A percentile compares a stretch with the other conserved stretches of the same genome.
phyloP scores from a whole-genome alignment of 2,797 vertebrate genomes.

The Balearica regulorum region DNA sequence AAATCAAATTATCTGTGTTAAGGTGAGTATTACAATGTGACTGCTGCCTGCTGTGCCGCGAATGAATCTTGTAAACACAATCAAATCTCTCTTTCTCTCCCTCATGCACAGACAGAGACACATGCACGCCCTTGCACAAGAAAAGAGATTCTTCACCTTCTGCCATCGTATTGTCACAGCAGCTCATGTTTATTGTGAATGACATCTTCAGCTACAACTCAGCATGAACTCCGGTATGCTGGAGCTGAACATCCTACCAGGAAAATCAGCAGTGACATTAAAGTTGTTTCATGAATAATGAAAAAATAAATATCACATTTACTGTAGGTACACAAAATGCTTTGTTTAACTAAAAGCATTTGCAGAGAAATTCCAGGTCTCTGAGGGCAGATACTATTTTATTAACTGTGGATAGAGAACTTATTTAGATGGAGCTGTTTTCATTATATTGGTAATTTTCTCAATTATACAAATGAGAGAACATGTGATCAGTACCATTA shows the following conservation, averaged over 20 bases:
- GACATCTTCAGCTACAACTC: slow-evolving; percentile 66
- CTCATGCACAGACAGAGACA: background rate
- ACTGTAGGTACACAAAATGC: slow-evolving; percentile 31
- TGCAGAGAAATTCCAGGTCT: slow-evolving; percentile 34
- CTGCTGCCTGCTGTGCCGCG: slow-evolving; percentile 85
- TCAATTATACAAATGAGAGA: slow-evolving; percentile 26
- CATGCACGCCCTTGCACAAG: background rate
- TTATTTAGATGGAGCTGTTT: background rate
- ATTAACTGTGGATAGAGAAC: background rate
- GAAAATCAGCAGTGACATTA: slow-evolving; percentile 47
- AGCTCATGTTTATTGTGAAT: slow-evolving; percentile 66
- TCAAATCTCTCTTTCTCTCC: slow-evolving; percentile 59
- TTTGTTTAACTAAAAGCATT: slow-evolving; percentile 60
- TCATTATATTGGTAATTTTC: slow-evolving; percentile 31
- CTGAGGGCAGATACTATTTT: slow-evolving; percentile 6
- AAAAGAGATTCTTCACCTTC: slow-evolving; percentile 69
- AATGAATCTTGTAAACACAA: slow-evolving; percentile 89
- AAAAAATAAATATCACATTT: slow-evolving; percentile 56
- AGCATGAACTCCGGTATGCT: slow-evolving; percentile 38
- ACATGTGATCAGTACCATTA: background rate
- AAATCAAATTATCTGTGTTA: slow-evolving; percentile 88
- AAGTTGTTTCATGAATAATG: slow-evolving; percentile 66
- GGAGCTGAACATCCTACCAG: slow-evolving; percentile 29
- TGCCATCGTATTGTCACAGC: slow-evolving; percentile 58
- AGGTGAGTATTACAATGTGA: slow-evolving; percentile 80